A percentile compares a stretch with the other conserved stretches of the same genome.
Evolutionary conservation across 2,797 vertebrate genomes (phyloP).

Genomic region (Phoebastria nigripes): DNA sequence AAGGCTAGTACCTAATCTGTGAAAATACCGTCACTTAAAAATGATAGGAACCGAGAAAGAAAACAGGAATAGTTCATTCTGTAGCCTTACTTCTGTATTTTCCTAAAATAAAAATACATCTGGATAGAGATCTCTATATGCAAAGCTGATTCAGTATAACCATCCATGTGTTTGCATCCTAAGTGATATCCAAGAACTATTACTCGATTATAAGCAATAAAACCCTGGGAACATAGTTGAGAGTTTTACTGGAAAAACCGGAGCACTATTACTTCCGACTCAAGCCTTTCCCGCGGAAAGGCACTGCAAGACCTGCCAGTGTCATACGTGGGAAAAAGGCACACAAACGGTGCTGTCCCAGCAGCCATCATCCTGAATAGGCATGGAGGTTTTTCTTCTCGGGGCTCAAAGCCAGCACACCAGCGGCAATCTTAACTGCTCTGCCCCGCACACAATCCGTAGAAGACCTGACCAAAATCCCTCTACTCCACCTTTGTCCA

Average conservation of each 20-base stretch:
- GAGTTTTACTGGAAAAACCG: not conserved
- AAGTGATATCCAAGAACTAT: not conserved
- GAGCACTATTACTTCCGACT: not conserved
- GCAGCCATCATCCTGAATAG: not conserved
- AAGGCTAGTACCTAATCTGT: not conserved
- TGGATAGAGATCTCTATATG: not conserved
- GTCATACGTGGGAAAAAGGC: fast-evolving
- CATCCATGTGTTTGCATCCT: not conserved
- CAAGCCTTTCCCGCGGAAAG: not conserved
- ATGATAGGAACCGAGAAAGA: fast-evolving
- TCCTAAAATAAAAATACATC: not conserved
- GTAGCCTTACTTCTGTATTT: not conserved
- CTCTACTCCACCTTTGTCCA: not conserved
- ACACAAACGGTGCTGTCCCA: not conserved
- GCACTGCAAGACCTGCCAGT: fast-evolving
- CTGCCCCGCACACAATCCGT: fast-evolving
- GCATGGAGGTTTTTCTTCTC: fast-evolving
- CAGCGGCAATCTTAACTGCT: fast-evolving
- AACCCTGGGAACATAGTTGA: not conserved
- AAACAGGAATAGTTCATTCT: not conserved
- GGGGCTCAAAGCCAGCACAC: not conserved
- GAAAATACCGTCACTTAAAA: not conserved
- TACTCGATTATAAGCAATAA: not conserved
- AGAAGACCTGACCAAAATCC: not conserved
- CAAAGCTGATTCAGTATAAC: not conserved